Conservation (phyloP, 1,140 invertebrate genomes). For the Bombus soroeensis region DNA sequence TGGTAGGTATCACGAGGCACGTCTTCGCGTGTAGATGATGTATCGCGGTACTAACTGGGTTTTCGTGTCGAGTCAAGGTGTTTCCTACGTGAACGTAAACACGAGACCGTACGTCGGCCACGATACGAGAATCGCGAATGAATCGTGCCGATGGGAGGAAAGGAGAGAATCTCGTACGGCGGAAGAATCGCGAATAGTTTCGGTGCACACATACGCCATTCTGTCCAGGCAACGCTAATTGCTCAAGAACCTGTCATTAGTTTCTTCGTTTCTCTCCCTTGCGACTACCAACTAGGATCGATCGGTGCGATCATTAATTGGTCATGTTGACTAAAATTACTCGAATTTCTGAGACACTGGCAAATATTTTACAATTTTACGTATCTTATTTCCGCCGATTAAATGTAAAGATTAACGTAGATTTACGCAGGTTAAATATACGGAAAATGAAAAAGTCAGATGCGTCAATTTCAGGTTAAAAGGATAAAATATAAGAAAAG, state of each 20-base stretch:
- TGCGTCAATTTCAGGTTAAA: too few species aligned
- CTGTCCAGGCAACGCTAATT: background rate
- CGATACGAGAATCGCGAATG: conserved; percentile 26
- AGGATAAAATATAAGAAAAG: too few species aligned
- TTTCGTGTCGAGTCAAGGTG: conserved; percentile 42
- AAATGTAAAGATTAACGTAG: too few species aligned
- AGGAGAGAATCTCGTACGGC: background rate
- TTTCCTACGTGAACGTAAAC: conserved; percentile 42
- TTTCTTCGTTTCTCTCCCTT: background rate
- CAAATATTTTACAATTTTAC: background rate
- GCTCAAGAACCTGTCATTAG: background rate
- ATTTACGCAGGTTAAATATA: too few species aligned
- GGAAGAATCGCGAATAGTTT: conserved; percentile 19
- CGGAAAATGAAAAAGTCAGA: too few species aligned
- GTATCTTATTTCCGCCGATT: too few species aligned
- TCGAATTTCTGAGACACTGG: background rate
- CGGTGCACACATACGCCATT: background rate
- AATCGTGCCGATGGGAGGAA: background rate
- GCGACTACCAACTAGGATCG: background rate
- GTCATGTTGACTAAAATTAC: too few species aligned
- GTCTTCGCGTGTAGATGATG: background rate
- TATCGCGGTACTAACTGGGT: conserved; percentile 19
- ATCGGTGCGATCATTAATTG: background rate
- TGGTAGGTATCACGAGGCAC: background rate
- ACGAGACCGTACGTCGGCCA: conserved; percentile 10